phyloP scores from a whole-genome alignment of 2,113 vertebrate species.

The Scytalopus superciliaris region DNA sequence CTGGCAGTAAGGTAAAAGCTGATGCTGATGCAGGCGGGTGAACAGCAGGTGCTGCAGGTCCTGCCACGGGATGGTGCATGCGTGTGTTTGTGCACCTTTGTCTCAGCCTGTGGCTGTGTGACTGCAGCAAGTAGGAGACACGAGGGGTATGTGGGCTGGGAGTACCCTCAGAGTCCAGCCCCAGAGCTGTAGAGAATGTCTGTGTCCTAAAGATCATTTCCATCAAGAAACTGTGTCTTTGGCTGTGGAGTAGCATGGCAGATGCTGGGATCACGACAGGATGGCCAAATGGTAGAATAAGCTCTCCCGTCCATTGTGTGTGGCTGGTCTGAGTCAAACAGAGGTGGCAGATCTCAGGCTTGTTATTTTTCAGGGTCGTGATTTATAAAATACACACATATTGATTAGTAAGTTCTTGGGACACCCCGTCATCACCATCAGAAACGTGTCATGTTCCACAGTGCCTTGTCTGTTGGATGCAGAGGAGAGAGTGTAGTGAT shows the following conservation, averaged over 20 bases:
- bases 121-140: constrained; percentile 51
- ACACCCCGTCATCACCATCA: constrained; percentile 50
- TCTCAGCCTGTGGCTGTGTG: constrained; percentile 52
- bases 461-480: constrained; percentile 55
- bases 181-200: constrained; percentile 24
- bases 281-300: background rate
- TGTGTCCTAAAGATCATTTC: constrained; percentile 37
- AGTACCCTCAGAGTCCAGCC: constrained; percentile 15
- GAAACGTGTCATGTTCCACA: constrained; percentile 35
- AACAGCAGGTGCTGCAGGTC: constrained; percentile 41
- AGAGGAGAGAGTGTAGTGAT: constrained; percentile 36
- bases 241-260: constrained; percentile 11
- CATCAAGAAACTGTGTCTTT: constrained; percentile 1
- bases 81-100: constrained; percentile 31
- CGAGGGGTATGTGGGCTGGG: background rate
- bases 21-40: constrained; percentile 61
- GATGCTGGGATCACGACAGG: constrained; percentile 8
- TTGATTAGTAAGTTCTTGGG: background rate
- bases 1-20: constrained; percentile 92
- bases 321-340: background rate
- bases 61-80: constrained; percentile 35
- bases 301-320: background rate
- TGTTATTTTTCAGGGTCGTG: background rate
- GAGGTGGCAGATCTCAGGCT: constrained; percentile 28
- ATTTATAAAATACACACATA: background rate